Evolutionary conservation across 2,113 vertebrate species (phyloP).

Genomic region (Melanerpes formicivorus): DNA sequence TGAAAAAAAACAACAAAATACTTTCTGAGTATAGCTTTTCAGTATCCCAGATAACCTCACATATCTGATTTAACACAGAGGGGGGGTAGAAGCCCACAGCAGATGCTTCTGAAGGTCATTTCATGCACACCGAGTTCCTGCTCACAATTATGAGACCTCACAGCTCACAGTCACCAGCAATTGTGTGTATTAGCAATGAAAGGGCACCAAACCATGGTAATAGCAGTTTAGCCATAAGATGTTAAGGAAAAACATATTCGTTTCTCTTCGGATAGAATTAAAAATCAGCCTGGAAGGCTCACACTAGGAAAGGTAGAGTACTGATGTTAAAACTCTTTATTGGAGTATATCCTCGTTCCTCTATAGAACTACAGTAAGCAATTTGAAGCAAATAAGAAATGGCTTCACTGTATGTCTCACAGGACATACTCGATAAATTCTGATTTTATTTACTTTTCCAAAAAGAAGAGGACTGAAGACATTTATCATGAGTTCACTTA

Average conservation of each 20-base stretch:
- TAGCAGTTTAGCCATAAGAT: background rate
- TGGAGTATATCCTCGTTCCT: background rate
- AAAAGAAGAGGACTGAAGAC: background rate
- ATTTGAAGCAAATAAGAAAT: background rate
- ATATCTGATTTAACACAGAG: conserved; percentile 58
- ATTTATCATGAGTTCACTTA: background rate
- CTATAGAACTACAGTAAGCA: background rate
- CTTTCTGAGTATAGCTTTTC: conserved; percentile 70
- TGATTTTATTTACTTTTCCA: background rate
- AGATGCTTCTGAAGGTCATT: conserved; percentile 67
- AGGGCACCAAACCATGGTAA: background rate
- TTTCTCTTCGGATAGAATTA: background rate
- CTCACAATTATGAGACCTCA: conserved; percentile 57
- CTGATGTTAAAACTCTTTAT: background rate
- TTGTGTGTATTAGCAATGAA: conserved; percentile 36
- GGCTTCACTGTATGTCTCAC: background rate
- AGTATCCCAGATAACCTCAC: conserved; percentile 67
- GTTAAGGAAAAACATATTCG: background rate
- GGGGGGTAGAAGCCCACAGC: conserved; percentile 1
- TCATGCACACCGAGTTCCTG: conserved; percentile 8
- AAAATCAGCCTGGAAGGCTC: background rate
- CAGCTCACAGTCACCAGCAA: conserved; percentile 22
- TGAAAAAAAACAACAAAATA: conserved; percentile 58
- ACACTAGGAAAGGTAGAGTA: background rate
- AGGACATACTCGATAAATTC: background rate